Evolutionary conservation across 2,113 vertebrate genomes (phyloP).

Genomic region (Boulengeromyrus knoepffleri): DNA sequence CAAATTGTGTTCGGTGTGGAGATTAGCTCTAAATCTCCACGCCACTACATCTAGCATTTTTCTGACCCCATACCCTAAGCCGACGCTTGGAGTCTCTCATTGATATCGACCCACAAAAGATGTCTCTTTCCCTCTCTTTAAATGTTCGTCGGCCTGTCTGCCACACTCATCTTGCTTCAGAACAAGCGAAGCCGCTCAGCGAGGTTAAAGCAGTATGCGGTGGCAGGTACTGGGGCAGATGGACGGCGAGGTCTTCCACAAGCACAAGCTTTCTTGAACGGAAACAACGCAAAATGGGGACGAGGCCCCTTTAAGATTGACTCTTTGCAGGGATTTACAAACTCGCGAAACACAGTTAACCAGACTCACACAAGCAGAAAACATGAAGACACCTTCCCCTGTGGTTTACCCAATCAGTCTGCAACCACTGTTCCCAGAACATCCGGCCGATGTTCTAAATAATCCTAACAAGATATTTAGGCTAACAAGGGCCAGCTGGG

Average conservation of each 20-base stretch:
- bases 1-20: not conserved
- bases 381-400: not conserved
- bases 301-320: not conserved
- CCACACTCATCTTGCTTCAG: not conserved
- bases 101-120: not conserved
- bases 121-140: not conserved
- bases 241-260: not conserved
- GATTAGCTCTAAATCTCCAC: not conserved
- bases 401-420: not conserved
- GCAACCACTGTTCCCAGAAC: not conserved
- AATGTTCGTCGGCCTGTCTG: not conserved
- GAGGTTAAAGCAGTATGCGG: not conserved
- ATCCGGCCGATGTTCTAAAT: not conserved
- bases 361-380: not conserved
- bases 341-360: not conserved
- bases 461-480: not conserved
- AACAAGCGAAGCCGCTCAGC: not conserved
- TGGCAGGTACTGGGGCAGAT: not conserved
- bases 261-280: not conserved
- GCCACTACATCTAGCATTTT: not conserved
- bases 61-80: not conserved
- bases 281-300: not conserved
- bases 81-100: not conserved
- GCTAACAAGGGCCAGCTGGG: not conserved
- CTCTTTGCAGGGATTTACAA: not conserved